phyloP scores from a whole-genome alignment of 1,140 invertebrate species.

The Ericerus pela region DNA sequence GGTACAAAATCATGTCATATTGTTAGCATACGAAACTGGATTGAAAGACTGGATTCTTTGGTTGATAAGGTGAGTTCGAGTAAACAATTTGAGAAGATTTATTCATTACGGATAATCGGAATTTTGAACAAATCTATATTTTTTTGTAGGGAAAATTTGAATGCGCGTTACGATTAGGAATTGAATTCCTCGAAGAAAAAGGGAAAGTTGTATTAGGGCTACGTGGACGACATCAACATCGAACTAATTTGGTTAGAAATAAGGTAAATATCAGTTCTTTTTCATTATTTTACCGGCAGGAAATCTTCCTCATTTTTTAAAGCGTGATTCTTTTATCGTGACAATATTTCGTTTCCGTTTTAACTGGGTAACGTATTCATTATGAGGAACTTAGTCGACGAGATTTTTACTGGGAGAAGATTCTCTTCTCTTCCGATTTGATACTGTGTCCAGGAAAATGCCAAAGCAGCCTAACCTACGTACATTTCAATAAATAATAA shows the following conservation, averaged over 20 bases:
- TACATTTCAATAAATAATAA: too few species aligned
- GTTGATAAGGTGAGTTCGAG: conserved; percentile 39
- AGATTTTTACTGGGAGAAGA: too few species aligned
- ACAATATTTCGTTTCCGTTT: too few species aligned
- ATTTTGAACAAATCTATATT: conserved; percentile 6
- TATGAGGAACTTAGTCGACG: too few species aligned
- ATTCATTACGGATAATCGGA: neutral
- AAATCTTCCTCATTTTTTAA: neutral
- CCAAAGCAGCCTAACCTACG: too few species aligned
- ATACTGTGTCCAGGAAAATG: too few species aligned
- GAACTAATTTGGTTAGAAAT: conserved; percentile 41
- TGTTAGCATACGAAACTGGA: conserved; percentile 67
- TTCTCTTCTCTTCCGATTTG: too few species aligned
- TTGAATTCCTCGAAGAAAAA: conserved; percentile 49
- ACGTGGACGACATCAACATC: conserved; percentile 38
- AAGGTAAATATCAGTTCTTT: conserved; percentile 33
- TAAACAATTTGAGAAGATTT: neutral
- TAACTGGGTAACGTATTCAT: too few species aligned
- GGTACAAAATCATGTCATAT: conserved; percentile 68
- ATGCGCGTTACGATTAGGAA: conserved; percentile 46
- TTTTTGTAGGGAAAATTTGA: conserved; percentile 39
- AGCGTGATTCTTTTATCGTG: neutral
- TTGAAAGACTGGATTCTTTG: conserved; percentile 54
- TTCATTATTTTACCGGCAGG: neutral
- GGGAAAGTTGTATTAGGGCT: conserved; percentile 48